Evolutionary conservation across 2,113 vertebrate genomes (phyloP).

Genomic region (Sinocyclocheilus anophthalmus): DNA sequence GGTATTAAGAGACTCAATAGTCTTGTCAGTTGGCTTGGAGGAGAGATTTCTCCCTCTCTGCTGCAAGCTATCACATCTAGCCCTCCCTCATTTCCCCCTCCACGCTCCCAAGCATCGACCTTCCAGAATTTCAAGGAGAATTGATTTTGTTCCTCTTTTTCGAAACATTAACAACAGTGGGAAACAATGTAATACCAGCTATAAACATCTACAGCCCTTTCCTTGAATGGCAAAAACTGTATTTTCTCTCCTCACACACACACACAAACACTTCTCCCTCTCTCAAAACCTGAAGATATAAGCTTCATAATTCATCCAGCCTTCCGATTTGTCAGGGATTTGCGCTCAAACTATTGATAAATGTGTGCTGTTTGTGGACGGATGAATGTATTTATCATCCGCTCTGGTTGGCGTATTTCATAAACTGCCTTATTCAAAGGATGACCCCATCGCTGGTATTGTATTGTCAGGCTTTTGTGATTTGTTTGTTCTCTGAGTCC

Average conservation of each 20-base stretch:
- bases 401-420: constrained; percentile 38
- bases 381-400: constrained; percentile 30
- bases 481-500: constrained; percentile 36
- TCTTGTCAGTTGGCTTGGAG: constrained; percentile 20
- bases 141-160: constrained; percentile 72
- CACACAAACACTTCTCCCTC: background rate
- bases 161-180: constrained; percentile 68
- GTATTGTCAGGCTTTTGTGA: constrained; percentile 19
- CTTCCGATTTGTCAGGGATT: constrained; percentile 32
- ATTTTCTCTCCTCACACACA: constrained; percentile 49
- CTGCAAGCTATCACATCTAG: constrained; percentile 44
- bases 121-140: constrained; percentile 75
- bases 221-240: constrained; percentile 67
- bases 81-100: constrained; percentile 11
- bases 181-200: constrained; percentile 63
- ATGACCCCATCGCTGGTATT: constrained; percentile 3
- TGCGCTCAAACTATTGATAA: constrained; percentile 31
- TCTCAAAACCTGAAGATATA: background rate
- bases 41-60: constrained; percentile 24
- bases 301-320: constrained; percentile 21
- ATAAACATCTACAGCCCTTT: constrained; percentile 59
- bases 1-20: constrained; percentile 14
- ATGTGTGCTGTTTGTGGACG: constrained; percentile 40
- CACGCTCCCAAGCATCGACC: constrained; percentile 66
- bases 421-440: constrained; percentile 39